Evolutionary conservation across 2,113 vertebrate genomes (phyloP), one percentile per base, ranked within the genome.

Genomic region (Macrotus californicus): DNA sequence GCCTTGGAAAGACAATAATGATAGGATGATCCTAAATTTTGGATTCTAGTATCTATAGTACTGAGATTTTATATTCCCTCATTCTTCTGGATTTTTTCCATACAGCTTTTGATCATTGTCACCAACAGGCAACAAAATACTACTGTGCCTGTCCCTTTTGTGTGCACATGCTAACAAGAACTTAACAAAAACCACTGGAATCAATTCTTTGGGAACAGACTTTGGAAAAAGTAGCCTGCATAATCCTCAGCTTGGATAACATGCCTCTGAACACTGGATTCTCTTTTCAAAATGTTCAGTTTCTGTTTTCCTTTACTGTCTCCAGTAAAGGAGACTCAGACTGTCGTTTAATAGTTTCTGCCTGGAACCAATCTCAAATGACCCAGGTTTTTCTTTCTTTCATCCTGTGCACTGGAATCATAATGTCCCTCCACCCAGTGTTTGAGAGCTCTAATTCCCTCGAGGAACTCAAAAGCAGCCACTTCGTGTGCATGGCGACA

Each of bases 281-380:
- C 67, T 96, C n/a, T 87, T 93, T 90, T 86, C 79, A 88, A 75
- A 90, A 39, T 56, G 24, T 76, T 50, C 34, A 19, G 72, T 95
- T 94, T 93, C 95, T 95, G 76, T 93, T 97, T 96, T 76, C 64
- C 59, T 95, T 96, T 96, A 50, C 72, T 89, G n/a, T 73, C 56
- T 59, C 67, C 61, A 83, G 69, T 75, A 88, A 95, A 97, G 85
- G 69, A 94, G 75, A 91, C 54, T 87, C 79, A 80, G 82, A 24
- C 73, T 90, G 52, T 56, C 50, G 50, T 94, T 92, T 77, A 95
- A 89, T 46, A 93, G 86, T 87, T 91, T 84, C 70, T 95, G 91
- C 91, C 85, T 96, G 96, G 91, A 97, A 91, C 46, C 79, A 95
- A 76, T 95, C 77, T 94, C 76, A 77, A 70, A 43, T 56, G 77